Evolutionary conservation across 2,888 invertebrate species (phyloP), one percentile per base, ranked within the genome.

Genomic region (Perithous albicinctus): DNA sequence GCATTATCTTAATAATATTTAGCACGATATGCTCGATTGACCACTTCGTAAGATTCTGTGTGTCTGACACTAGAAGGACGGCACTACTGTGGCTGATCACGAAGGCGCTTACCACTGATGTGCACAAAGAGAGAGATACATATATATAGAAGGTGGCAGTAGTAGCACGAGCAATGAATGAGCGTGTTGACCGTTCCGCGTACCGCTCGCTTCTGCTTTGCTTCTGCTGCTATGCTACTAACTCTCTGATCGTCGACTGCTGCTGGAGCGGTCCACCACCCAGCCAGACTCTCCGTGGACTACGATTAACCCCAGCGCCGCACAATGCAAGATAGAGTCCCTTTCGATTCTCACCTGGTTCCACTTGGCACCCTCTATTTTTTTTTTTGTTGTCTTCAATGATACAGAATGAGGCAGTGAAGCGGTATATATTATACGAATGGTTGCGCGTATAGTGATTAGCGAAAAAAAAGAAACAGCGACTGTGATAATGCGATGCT

Each of bases 101-200:
- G 66, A 75, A 32, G 67, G 54, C 67, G 59, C 56, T 18, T 64
- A 54, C 54, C 70, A 79, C 69, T 75, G 56, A 43, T 29, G 29
- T 41, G 38, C 51, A 48, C 35, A 67, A 12, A n/a, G 32, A 59
- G 67, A n/a, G 41, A 56, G 18, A 1, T 20, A 43, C 1, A 48
- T 4, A 32, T 29, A 18, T 0, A 1, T 8, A 15, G 46, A 10
- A 8, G 23, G 38, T 18, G 61, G 23, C 73, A 32, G 41, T 20
- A 5, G 61, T 5, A 66, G 10, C 43, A 41, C 35, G 32, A 15
- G 43, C 1, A 20, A n/a, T 5, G 43, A 41, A 20, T 41, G 51
- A 61, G 72, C 67, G 78, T 72, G 78, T 78, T 56, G 46, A 69
- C 48, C 59, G 73, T 73, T 35, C 54, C 75, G 80, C 67, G 72